A percentile compares a stretch with the other conserved stretches of the same genome.
These are phyloP conservation scores for Oligia fasciuncula DNA, from an alignment of 2,888 invertebrate genomes.

Conservation along the genomic window DNA sequence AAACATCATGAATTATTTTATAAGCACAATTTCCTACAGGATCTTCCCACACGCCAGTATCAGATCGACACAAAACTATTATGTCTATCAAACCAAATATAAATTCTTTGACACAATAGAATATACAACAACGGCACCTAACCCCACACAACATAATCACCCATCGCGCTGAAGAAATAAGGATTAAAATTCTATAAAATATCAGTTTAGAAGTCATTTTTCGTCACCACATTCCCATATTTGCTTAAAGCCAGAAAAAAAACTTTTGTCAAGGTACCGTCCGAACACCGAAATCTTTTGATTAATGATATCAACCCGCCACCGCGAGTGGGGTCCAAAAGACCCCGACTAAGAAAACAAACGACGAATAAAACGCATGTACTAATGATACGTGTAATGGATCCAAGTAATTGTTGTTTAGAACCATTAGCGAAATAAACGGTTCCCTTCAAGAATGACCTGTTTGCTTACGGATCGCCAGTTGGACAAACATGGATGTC, in stretches of 20 bases:
- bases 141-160: constrained; percentile 12
- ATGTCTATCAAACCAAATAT: constrained; percentile 64
- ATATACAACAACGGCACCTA: constrained; percentile 11
- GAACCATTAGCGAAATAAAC: constrained; percentile 80
- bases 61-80: constrained; percentile 57
- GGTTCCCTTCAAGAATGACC: constrained; percentile 80
- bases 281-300: constrained; percentile 78
- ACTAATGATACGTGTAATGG: constrained; percentile 87
- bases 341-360: constrained; percentile 83
- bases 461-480: constrained; percentile 82
- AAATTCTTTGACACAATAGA: constrained; percentile 56
- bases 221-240: constrained; percentile 80
- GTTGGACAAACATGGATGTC: constrained; percentile 84
- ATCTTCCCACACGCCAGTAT: constrained; percentile 61
- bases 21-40: constrained; percentile 42
- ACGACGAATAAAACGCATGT: constrained; percentile 76
- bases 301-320: constrained; percentile 85
- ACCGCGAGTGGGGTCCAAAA: constrained; percentile 73
- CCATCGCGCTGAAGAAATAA: background rate
- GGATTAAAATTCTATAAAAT: background rate
- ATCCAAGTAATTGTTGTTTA: constrained; percentile 82
- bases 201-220: background rate
- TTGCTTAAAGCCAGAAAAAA: constrained; percentile 85
- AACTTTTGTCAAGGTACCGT: constrained; percentile 83
- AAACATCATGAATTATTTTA: constrained; percentile 33